phyloP scores from a whole-genome alignment of 2,888 invertebrate genomes.

The Willowsia nigromaculata region DNA sequence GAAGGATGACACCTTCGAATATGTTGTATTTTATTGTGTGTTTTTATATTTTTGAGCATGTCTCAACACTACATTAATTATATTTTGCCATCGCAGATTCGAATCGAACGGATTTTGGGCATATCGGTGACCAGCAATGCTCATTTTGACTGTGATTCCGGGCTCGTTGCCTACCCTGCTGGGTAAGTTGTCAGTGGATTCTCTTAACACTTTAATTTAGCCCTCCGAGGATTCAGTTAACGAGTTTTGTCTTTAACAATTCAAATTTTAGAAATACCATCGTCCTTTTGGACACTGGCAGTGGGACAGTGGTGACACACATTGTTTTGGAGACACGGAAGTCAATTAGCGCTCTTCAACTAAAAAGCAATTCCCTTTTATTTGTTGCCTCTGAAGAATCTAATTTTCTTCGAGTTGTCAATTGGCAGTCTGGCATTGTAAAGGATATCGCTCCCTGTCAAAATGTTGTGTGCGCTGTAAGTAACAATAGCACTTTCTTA shows the following conservation, averaged over 20 bases:
- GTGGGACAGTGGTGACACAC: constrained; percentile 78
- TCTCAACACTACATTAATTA: constrained; percentile 57
- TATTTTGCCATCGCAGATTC: constrained; percentile 87
- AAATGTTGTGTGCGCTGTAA: constrained; percentile 78
- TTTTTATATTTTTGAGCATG: constrained; percentile 21
- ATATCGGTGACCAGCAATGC: constrained; percentile 96
- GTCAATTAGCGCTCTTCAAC: constrained; percentile 77
- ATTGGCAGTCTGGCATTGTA: constrained; percentile 78
- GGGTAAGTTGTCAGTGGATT: constrained; percentile 89
- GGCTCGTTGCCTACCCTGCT: constrained; percentile 96
- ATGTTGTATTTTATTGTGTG: background rate
- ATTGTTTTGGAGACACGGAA: constrained; percentile 77
- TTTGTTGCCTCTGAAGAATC: constrained; percentile 78
- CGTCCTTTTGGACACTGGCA: constrained; percentile 93
- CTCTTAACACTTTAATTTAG: no score
- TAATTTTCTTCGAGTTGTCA: constrained; percentile 77
- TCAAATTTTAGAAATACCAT: constrained; percentile 91
- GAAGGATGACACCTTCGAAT: constrained; percentile 35
- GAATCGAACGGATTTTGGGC: constrained; percentile 95
- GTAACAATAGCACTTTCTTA: no score
- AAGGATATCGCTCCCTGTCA: constrained; percentile 78
- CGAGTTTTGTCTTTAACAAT: background rate
- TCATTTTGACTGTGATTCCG: constrained; percentile 93
- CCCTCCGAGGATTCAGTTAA: no score
- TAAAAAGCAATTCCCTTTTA: constrained; percentile 77